A percentile compares a stretch with the other conserved stretches of the same genome.
These are phyloP conservation scores for Arenaria interpres DNA, from an alignment of 2,113 vertebrate species.

Conservation along the genomic window DNA sequence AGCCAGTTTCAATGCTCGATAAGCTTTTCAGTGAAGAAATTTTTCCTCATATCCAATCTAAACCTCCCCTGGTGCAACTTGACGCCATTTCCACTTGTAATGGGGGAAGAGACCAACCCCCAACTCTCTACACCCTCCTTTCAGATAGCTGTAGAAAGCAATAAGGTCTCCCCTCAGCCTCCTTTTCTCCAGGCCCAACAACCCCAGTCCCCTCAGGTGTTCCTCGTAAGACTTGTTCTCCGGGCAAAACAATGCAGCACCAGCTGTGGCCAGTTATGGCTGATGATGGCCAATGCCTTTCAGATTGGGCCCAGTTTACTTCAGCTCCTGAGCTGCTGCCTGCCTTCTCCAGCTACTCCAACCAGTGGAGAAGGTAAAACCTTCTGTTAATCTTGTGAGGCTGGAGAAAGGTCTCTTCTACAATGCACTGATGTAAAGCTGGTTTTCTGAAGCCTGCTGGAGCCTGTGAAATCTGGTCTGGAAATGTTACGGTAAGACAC, in stretches of 20 bases:
- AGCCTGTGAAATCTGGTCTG: background rate
- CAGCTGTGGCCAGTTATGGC: background rate
- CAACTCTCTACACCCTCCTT: background rate
- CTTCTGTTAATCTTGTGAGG: no score
- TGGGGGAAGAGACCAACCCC: background rate
- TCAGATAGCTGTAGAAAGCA: background rate
- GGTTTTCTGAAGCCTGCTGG: background rate
- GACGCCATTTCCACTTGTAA: background rate
- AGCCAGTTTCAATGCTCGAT: background rate
- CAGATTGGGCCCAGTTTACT: background rate
- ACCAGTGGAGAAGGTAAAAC: background rate
- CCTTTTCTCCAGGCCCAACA: background rate
- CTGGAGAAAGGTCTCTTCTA: background rate
- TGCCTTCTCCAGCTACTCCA: accelerated
- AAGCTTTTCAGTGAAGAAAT: background rate
- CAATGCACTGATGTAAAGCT: background rate
- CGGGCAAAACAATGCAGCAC: background rate
- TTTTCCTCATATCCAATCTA: background rate
- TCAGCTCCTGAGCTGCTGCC: background rate
- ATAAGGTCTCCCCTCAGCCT: background rate
- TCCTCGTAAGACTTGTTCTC: background rate
- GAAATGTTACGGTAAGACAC: background rate
- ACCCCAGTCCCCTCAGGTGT: background rate
- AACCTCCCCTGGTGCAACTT: background rate
- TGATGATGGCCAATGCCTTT: no score